These are phyloP conservation scores for Thripadectes ignobilis DNA, from an alignment of 2,797 vertebrate genomes.

Conservation along the genomic window DNA sequence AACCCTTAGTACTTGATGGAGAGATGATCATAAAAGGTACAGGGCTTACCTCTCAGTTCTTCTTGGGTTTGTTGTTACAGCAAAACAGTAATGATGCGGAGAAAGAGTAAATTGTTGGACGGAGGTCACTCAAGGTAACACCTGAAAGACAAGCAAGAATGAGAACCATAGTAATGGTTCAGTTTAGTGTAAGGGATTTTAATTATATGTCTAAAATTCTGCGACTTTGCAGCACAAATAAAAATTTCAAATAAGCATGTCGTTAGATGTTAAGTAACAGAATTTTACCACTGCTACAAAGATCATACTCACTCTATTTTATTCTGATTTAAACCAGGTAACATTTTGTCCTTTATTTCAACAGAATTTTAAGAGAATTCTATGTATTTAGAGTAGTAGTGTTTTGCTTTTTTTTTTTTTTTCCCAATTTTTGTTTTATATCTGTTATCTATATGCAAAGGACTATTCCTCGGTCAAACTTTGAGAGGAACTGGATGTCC, in stretches of 20 bases:
- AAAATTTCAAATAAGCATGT: not conserved
- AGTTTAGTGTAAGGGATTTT: not conserved
- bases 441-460: not conserved
- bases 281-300: not conserved
- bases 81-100: not conserved
- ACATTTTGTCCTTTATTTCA: not conserved
- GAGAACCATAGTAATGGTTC: not conserved
- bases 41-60: not conserved
- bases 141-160: not conserved
- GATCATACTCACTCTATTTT: not conserved
- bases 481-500: not conserved
- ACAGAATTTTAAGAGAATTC: not conserved
- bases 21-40: not conserved
- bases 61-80: not conserved
- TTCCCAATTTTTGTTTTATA: not conserved
- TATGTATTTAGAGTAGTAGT: not conserved
- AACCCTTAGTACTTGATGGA: not conserved
- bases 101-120: not conserved
- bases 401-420: not conserved
- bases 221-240: not conserved
- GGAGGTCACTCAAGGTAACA: not conserved
- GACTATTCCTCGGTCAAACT: not conserved
- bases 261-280: not conserved
- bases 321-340: not conserved
- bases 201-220: not conserved